Percentiles rank a stretch among this genome's conserved stretches.
Conservation (phyloP, 2,113 vertebrate species). For the Phodopus roborovskii region DNA sequence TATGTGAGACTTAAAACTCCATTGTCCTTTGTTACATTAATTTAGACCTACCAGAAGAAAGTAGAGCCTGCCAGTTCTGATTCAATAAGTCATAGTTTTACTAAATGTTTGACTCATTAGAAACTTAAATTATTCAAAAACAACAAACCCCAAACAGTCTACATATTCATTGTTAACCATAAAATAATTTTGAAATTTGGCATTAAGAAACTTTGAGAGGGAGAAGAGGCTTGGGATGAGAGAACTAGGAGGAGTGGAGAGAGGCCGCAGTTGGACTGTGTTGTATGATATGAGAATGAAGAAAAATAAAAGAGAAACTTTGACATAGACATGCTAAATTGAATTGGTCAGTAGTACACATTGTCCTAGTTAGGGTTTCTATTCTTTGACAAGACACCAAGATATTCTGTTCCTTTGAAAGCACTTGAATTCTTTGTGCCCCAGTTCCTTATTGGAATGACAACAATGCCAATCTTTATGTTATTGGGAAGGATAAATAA, state of each 20-base stretch:
- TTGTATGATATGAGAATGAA: background rate
- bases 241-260: background rate
- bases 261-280: background rate
- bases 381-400: background rate
- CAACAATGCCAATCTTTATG: too few species aligned
- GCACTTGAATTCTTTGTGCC: too few species aligned
- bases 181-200: constrained; percentile 38
- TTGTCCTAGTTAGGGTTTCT: background rate
- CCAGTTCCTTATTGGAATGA: too few species aligned
- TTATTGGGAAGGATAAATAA: too few species aligned
- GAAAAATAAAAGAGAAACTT: background rate
- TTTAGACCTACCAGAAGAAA: constrained; percentile 25
- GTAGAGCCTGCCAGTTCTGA: background rate
- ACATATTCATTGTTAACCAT: constrained; percentile 38
- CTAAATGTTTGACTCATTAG: constrained; percentile 30
- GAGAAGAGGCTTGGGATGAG: background rate
- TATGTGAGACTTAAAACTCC: background rate
- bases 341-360: background rate
- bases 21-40: constrained; percentile 25
- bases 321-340: background rate
- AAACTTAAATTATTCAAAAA: constrained; percentile 39
- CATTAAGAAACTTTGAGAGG: background rate
- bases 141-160: background rate
- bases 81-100: constrained; percentile 52
- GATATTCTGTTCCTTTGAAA: background rate